These are phyloP conservation scores for Brienomyrus brachyistius DNA, from an alignment of 2,113 vertebrate genomes.

Conservation along the genomic window DNA sequence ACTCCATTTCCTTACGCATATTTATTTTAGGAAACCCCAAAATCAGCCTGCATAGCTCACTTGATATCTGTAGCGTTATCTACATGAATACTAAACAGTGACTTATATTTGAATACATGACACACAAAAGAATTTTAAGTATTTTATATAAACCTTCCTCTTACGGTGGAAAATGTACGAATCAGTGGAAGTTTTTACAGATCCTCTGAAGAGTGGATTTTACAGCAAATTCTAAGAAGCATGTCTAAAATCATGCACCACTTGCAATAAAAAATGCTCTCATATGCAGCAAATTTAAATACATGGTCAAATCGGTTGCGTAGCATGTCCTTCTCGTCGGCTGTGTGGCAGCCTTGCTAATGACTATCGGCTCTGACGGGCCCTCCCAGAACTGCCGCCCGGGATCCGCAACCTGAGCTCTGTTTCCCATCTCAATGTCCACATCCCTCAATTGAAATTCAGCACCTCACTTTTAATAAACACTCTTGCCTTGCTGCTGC, in stretches of 20 bases:
- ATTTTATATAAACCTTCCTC: background rate
- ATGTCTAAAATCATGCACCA: background rate
- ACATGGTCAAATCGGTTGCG: background rate
- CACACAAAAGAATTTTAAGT: background rate
- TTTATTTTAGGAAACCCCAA: background rate
- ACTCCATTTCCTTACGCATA: background rate
- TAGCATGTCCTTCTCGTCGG: background rate
- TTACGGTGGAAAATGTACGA: background rate
- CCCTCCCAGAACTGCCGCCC: background rate
- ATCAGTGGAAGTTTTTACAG: background rate
- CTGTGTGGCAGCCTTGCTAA: background rate
- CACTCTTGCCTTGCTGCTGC: background rate
- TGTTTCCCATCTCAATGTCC: background rate
- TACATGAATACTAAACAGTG: background rate
- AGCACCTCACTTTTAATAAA: slow-evolving; percentile 4
- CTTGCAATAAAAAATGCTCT: background rate
- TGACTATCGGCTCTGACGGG: background rate
- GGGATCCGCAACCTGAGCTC: background rate
- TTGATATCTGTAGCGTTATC: background rate
- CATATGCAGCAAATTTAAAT: background rate
- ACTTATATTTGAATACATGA: background rate
- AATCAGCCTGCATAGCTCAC: background rate
- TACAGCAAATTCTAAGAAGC: background rate
- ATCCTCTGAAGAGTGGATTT: background rate
- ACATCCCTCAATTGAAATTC: slow-evolving; percentile 1